Base-by-base conservation (phyloP, 2,888 invertebrate species). In the Spisula solida region DNA sequence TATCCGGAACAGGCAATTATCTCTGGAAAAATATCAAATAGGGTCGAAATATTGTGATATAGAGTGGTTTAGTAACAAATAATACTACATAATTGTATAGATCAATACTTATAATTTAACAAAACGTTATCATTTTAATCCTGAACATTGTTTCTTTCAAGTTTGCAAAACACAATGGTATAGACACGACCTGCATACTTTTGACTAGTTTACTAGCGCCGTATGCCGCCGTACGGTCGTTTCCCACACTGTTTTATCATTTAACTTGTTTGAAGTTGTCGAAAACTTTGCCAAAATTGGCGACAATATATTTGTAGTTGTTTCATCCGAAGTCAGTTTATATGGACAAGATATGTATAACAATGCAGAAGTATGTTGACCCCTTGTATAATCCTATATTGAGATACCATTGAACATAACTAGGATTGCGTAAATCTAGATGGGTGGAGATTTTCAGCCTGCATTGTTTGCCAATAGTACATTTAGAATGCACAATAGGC, bases 161-260 rank as follows among this genome's bases (percentile, higher is more conserved):
- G 4, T 41, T 41, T 66, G n/a, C 60, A n/a, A 41, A 66, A 66
- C 60, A 66, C 60, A 66, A 66, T 66, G n/a, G 41, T 41, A 41
- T 41, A 41, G 41, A 66, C 60, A 66, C 60, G n/a, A n/a, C n/a
- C n/a, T 75, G 20, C 75, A 75, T 75, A 31, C 34, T 75, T 75
- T 0, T 10, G 75, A 18, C 75, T 75, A 34, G 25, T 34, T 75
- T 31, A 31, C 18, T 16, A 31, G 14, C 75, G 75, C 18, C 34
- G 5, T 31, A 5, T 80, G 75, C 20, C 55, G 78, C 56, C 78
- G 8, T 16, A 25, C 0, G n/a, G 79, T 79, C 55, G 14, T 56
- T 85, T 85, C 85, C 56, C 85, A 85, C 85, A 78, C n/a, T n/a
- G 51, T 34, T 55, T 41, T 48, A 78, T 31, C 51, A 75, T 41